These are phyloP conservation scores for Lycocerus yunnanus DNA, from an alignment of 2,888 invertebrate genomes.

Conservation along the genomic window DNA sequence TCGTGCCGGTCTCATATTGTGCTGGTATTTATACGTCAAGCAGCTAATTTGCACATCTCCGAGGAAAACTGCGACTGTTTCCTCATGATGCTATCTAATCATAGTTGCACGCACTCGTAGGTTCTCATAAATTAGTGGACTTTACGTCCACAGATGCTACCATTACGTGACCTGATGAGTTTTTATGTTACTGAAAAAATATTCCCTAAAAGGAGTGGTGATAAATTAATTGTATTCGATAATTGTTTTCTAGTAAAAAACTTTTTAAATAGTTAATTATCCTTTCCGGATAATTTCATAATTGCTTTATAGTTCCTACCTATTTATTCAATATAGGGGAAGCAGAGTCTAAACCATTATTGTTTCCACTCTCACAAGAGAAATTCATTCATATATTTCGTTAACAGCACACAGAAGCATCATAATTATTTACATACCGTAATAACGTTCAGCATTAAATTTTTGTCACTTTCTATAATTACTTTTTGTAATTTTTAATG, in stretches of 20 bases:
- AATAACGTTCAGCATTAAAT: neutral
- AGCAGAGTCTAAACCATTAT: neutral
- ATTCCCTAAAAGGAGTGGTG: conserved; percentile 39
- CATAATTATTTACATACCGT: neutral
- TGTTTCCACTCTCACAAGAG: neutral
- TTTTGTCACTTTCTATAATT: neutral
- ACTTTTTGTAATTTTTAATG: neutral
- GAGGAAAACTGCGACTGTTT: conserved; percentile 49
- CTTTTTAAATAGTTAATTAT: neutral
- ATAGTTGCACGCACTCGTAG: conserved; percentile 47
- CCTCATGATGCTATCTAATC: conserved; percentile 51
- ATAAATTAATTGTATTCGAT: conserved; percentile 26
- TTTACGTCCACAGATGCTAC: conserved; percentile 44
- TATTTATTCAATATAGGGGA: neutral
- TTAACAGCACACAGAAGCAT: neutral
- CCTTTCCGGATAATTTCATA: neutral
- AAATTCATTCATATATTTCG: neutral
- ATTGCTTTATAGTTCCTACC: neutral
- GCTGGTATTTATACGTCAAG: conserved; percentile 44
- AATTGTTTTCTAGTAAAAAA: neutral
- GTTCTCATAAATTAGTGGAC: conserved; percentile 48
- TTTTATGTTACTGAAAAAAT: conserved; percentile 37
- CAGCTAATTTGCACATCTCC: conserved; percentile 53
- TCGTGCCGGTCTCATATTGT: conserved; percentile 44
- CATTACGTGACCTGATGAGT: conserved; percentile 40